Percentiles rank a stretch among this genome's conserved stretches.
phyloP scores from a whole-genome alignment of 1,140 invertebrate genomes.

The Drosophila mayri region DNA sequence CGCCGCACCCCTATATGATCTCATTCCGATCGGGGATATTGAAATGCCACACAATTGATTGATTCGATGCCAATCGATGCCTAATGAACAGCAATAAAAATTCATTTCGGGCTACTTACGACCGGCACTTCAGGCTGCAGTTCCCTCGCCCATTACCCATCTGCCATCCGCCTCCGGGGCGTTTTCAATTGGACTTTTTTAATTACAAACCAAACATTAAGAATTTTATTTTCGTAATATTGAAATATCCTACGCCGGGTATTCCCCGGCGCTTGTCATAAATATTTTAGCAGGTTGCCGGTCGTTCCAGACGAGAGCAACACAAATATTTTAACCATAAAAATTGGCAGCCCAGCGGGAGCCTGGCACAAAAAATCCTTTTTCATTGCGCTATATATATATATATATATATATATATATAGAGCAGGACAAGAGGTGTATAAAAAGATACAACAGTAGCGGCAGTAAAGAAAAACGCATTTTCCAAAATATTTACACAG shows the following conservation, averaged over 20 bases:
- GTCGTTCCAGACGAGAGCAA: constrained; percentile 34
- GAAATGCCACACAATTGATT: constrained; percentile 53
- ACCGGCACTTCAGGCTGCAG: constrained; percentile 10
- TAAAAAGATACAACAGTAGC: constrained; percentile 41
- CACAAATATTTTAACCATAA: constrained; percentile 66
- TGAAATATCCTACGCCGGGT: constrained; percentile 64
- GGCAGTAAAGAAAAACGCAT: constrained; percentile 74
- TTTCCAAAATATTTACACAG: constrained; percentile 72
- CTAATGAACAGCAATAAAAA: constrained; percentile 60
- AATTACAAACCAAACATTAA: constrained; percentile 62
- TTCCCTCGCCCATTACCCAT: too few relatives aligned
- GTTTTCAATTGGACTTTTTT: constrained; percentile 68
- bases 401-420: neutral
- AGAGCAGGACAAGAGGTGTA: constrained; percentile 6
- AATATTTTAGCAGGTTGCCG: constrained; percentile 71
- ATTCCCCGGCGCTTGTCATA: constrained; percentile 67
- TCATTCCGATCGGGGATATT: constrained; percentile 29
- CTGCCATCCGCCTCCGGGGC: neutral
- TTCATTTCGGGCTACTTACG: constrained; percentile 52
- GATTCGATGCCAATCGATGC: constrained; percentile 48
- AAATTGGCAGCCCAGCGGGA: constrained; percentile 69
- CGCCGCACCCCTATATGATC: constrained; percentile 44
- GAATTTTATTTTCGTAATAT: constrained; percentile 52
- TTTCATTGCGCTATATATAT: constrained; percentile 53
- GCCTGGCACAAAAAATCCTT: constrained; percentile 62